These are phyloP conservation scores for Alcedo atthis DNA, from an alignment of 2,797 vertebrate species.

Conservation along the genomic window DNA sequence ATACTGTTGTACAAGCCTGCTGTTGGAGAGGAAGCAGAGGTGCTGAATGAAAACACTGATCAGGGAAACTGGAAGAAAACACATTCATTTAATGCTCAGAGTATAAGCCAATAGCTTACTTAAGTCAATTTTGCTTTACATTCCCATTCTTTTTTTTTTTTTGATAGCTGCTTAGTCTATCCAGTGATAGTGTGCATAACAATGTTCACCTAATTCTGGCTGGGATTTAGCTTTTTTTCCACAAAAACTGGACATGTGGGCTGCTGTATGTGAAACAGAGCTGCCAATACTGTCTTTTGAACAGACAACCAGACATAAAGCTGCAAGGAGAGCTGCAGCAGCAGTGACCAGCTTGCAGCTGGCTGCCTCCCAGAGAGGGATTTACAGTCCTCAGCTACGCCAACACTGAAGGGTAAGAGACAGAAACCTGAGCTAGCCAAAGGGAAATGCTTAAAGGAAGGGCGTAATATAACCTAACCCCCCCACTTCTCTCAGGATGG, in stretches of 20 bases:
- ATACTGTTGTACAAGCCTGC: not conserved
- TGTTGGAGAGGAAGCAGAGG: not conserved
- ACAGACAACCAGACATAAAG: not conserved
- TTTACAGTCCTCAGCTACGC: not conserved
- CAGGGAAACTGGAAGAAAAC: not conserved
- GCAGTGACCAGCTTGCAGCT: not conserved
- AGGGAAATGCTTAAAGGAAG: slow-evolving; percentile 49
- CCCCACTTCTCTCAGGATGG: rapidly evolving
- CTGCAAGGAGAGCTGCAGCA: not conserved
- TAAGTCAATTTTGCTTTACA: not conserved
- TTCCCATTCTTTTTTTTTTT: not conserved
- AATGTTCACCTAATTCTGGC: not conserved
- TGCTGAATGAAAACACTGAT: not conserved
- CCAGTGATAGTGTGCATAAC: not conserved
- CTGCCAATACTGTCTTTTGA: not conserved
- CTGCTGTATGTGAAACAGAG: rapidly evolving
- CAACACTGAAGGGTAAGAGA: not conserved
- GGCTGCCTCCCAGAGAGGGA: slow-evolving; percentile 11
- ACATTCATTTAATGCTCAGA: rapidly evolving
- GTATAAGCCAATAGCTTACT: not conserved
- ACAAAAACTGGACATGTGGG: not conserved
- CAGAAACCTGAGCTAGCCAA: slow-evolving; percentile 6
- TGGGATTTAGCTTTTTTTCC: not conserved
- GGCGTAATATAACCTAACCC: not conserved
- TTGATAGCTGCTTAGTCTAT: not conserved